Conservation (phyloP, 2,888 invertebrate species). For the Trichacis sp. region DNA sequence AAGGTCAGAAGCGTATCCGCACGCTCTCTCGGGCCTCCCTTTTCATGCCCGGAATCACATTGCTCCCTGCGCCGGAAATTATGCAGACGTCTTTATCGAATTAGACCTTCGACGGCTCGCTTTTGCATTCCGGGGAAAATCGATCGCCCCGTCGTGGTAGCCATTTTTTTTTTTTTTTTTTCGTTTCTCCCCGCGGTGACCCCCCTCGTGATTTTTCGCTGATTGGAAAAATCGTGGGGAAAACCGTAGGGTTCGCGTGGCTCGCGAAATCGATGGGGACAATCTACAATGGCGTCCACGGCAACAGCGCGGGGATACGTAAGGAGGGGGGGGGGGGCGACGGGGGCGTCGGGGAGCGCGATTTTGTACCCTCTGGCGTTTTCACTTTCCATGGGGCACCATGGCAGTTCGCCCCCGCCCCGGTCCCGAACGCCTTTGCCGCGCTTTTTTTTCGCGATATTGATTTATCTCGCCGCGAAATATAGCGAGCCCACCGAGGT, state of each 20-base stretch:
- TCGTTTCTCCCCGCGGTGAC: no score
- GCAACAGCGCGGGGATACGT: slow-evolving; percentile 40
- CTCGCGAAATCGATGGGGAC: slow-evolving; percentile 28
- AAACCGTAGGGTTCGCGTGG: slow-evolving; percentile 4
- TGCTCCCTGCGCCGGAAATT: background rate
- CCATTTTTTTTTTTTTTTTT: no score
- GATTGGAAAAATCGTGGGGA: no score
- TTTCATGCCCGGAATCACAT: background rate
- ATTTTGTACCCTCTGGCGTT: no score
- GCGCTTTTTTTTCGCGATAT: slow-evolving; percentile 52
- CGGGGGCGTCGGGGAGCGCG: no score
- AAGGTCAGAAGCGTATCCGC: slow-evolving; percentile 38
- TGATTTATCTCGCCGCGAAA: slow-evolving; percentile 50
- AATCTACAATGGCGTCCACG: slow-evolving; percentile 39
- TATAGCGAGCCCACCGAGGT: slow-evolving; percentile 49
- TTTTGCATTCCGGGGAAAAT: background rate
- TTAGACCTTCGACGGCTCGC: slow-evolving; percentile 13
- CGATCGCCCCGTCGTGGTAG: no score
- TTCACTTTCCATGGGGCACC: slow-evolving; percentile 38
- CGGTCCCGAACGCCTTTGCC: slow-evolving; percentile 21
- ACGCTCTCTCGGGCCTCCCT: no score
- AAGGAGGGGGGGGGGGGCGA: slow-evolving; percentile 22
- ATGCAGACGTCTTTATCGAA: slow-evolving; percentile 25
- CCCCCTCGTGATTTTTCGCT: no score
- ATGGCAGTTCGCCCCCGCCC: slow-evolving; percentile 18